Evolutionary conservation across 23 tunicate species (phyloP).

Genomic region (Phallusia fumigata): DNA sequence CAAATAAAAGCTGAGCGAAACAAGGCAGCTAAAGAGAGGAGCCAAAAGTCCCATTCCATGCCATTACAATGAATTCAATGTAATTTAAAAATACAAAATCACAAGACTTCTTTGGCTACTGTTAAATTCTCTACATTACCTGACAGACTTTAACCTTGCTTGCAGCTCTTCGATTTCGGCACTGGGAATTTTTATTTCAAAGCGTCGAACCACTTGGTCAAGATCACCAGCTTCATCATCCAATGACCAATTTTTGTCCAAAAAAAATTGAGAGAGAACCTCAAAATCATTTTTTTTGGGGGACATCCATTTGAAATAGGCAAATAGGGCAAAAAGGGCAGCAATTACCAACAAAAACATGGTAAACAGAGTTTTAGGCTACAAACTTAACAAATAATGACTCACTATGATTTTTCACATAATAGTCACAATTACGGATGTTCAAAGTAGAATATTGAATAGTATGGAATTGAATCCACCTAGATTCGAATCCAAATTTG

Average conservation of each 20-base stretch:
- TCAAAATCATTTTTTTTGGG: constrained; percentile 34
- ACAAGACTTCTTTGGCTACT: no score
- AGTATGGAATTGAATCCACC: no score
- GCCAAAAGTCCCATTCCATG: no score
- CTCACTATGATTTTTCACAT: no score
- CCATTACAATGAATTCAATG: no score
- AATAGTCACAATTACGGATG: no score
- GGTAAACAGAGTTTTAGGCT: neutral
- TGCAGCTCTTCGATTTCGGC: constrained; percentile 41
- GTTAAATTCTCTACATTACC: constrained; percentile 21
- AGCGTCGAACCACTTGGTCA: constrained; percentile 17
- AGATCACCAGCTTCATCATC: constrained; percentile 23
- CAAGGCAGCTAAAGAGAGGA: no score
- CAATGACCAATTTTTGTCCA: constrained; percentile 49
- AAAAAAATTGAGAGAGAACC: constrained; percentile 33
- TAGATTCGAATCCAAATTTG: no score
- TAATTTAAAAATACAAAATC: neutral
- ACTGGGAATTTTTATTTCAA: constrained; percentile 43
- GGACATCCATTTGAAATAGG: constrained; percentile 20
- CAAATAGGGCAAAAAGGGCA: constrained; percentile 21
- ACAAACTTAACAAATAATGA: no score
- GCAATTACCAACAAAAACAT: constrained; percentile 32
- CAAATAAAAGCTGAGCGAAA: no score
- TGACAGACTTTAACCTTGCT: constrained; percentile 24
- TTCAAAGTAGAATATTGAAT: neutral